phyloP scores from a whole-genome alignment of 2,797 vertebrate genomes.

The Cygnus olor region DNA sequence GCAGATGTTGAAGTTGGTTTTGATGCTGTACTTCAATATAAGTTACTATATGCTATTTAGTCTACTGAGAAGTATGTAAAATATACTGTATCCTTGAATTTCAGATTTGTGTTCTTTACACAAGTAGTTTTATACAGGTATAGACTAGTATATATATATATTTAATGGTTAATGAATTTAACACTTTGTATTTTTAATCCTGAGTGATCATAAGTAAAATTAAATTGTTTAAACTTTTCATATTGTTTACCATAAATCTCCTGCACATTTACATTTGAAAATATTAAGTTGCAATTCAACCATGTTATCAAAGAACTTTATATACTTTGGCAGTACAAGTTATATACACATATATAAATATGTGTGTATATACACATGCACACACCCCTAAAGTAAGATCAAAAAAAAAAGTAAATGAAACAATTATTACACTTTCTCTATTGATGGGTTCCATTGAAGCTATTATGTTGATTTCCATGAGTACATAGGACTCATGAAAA shows the following conservation, averaged over 20 bases:
- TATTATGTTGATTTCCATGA: not conserved
- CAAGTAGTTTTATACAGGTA: not conserved
- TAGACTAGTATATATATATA: not conserved
- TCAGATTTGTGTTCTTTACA: not conserved
- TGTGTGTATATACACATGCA: not conserved
- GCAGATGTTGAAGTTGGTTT: not conserved
- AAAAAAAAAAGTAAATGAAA: not conserved
- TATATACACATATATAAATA: not conserved
- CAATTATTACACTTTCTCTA: not conserved
- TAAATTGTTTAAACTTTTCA: not conserved
- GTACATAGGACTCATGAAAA: not conserved
- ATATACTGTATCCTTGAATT: not conserved
- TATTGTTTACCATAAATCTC: not conserved
- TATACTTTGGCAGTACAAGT: too few species aligned
- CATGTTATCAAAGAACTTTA: not conserved
- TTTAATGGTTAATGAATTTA: not conserved
- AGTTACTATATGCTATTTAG: not conserved
- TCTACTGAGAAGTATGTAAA: not conserved
- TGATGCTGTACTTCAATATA: not conserved
- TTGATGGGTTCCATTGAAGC: not conserved
- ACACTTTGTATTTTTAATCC: not conserved
- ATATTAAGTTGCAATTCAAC: not conserved
- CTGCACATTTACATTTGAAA: not conserved
- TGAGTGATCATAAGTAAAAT: not conserved
- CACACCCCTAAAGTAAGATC: not conserved